Base-by-base conservation (phyloP, 92 coral and sea anemone genomes). In the Micromussa lordhowensis region DNA sequence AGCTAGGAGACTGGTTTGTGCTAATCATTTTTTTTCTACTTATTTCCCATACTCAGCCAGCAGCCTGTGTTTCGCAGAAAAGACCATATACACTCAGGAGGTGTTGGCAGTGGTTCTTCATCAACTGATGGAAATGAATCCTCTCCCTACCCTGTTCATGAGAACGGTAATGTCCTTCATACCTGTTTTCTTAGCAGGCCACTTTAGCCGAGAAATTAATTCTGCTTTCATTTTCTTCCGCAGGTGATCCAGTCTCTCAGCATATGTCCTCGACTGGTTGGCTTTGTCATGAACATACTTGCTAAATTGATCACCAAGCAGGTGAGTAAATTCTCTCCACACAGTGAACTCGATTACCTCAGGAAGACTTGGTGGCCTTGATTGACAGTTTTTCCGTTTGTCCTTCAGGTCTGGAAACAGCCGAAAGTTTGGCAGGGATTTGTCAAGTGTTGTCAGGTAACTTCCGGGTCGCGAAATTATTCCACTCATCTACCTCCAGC, bases 341-440 rank as follows among this genome's bases (percentile, higher is more conserved):
- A 13, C 68, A 22, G 10, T 61, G 28, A 3, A 14, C 9, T 34
- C 3, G 16, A 17, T 9, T 3, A 71, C 17, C 2, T 11, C 18
- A 9, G 16, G 38, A 15, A 31, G 13, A 12, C 2, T 71, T 31
- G 21, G n/a, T 30, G 77, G 28, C 58, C 29, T 40, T 26, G 31
- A 34, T n/a, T 68, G n/a, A 53, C 32, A 26, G 12, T 13, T 17
- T 66, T 48, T 36, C 30, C 11, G 49, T 84, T 74, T 49, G 34
- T 40, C 61, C 38, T 79, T 38, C 86, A 98, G 99, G 99, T 98
- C 44, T 98, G 99, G 99, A 98, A 98, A 91, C 99, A 98, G 78
- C 99, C 99, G 16, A 98, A 98, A 93, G 99, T 98, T 21, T 98
- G 99, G 99, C 99, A 98, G 87, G 99, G 99, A 26, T 98, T 97